Percentiles rank a stretch among this genome's conserved stretches.
phyloP scores from a whole-genome alignment of 1,140 invertebrate genomes.

The Musca domestica region DNA sequence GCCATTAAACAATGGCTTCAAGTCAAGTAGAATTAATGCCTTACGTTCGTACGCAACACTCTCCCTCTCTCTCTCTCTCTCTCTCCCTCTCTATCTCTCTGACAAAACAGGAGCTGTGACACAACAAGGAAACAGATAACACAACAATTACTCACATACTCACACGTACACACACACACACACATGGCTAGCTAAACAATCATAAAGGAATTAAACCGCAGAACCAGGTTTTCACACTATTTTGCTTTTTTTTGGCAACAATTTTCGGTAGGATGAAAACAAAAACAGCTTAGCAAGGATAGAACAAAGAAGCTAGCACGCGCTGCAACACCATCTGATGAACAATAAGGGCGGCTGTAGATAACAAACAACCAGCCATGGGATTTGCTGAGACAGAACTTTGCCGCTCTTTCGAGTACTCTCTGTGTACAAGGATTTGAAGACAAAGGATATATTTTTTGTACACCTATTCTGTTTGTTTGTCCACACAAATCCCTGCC shows the following conservation, averaged over 20 bases:
- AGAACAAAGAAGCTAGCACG: constrained; percentile 7
- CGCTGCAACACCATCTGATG: background rate
- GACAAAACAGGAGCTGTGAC: background rate
- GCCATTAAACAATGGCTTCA: too few species aligned
- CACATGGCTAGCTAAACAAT: background rate
- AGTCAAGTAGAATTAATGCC: too few species aligned
- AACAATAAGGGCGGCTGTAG: background rate
- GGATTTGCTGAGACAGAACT: too few species aligned
- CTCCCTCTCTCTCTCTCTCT: background rate
- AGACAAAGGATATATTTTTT: constrained; percentile 16
- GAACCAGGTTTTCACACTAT: constrained; percentile 13
- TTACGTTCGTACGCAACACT: background rate
- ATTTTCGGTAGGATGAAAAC: constrained; percentile 15
- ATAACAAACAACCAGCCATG: too few species aligned
- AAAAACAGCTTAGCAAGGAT: constrained; percentile 7
- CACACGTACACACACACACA: background rate
- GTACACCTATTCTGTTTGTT: too few species aligned
- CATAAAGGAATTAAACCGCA: background rate
- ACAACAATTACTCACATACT: background rate
- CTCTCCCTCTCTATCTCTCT: too few species aligned
- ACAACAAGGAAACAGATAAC: background rate
- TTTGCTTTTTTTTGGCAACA: constrained; percentile 2
- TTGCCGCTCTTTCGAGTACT: too few species aligned
- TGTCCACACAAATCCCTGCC: too few species aligned
- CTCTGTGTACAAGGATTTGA: background rate